These are phyloP conservation scores for Pyrrhosoma nymphula DNA, from an alignment of 2,888 invertebrate genomes.

Conservation along the genomic window DNA sequence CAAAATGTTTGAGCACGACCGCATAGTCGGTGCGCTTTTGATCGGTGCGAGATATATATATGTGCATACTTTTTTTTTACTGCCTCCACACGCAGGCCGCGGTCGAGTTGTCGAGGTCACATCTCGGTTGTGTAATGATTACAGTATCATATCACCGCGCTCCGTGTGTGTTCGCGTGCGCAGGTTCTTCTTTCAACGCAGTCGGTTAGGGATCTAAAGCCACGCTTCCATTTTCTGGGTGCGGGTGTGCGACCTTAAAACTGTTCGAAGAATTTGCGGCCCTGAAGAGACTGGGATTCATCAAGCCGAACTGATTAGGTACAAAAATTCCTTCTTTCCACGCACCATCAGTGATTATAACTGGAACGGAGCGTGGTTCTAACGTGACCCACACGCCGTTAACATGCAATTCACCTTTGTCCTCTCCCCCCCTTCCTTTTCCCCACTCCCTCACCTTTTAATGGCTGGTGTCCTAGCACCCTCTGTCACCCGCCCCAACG, in stretches of 20 bases:
- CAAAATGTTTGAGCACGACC: constrained; percentile 19
- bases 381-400: no score
- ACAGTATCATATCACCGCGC: neutral
- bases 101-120: neutral
- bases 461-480: no score
- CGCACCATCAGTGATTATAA: no score
- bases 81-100: neutral
- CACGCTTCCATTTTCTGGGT: neutral
- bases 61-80: neutral
- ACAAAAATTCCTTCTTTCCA: no score
- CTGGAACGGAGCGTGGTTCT: no score
- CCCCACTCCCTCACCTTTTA: no score
- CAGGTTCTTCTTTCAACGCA: neutral
- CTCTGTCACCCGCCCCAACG: no score
- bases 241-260: neutral
- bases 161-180: neutral
- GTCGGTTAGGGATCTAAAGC: neutral
- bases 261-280: neutral
- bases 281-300: no score
- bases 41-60: neutral
- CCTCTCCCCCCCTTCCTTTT: no score
- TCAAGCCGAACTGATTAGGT: no score
- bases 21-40: neutral
- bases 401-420: no score
- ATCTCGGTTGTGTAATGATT: constrained; percentile 27